Base-by-base conservation (phyloP, 2,888 invertebrate species). In the Nomada ferruginata region DNA sequence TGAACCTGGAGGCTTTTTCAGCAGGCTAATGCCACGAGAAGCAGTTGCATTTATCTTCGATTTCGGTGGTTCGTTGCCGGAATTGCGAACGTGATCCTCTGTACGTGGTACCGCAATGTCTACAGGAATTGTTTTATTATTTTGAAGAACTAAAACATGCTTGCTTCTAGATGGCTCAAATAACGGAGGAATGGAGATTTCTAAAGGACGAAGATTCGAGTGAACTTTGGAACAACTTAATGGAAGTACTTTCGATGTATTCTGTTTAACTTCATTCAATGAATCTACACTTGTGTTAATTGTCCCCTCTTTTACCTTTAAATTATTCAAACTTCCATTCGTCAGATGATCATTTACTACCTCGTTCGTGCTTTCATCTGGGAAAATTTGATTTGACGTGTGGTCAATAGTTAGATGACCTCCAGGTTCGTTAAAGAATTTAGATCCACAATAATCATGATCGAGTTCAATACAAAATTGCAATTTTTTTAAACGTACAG, bases 101-200 rank as follows among this genome's bases (percentile, higher is more conserved):
- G 20, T 55, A 1, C 59, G 70, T n/a, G 76, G 70, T n/a, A 70
- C 59, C 0, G 81, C 52, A 7, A 77, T 29, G 55, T 91, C 88
- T 0, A 89, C 79, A 4, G 91, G 79, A 23, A 91, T 85, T 0
- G 89, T 82, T 85, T 91, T 90, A 26, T 90, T 90, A 23, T 93
- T 90, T 18, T 91, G 89, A 11, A 91, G 60, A 23, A 92, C 75
- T 13, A 92, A 72, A 2, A 92, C 82, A 55, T 89, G 89, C 26
- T 91, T 92, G 11, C 82, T 85, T 42, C 64, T 83, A 7, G 82
- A 63, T 1, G 87, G 64, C 36, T 90, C 88, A 29, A 92, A 91
- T 7, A 85, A 78, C 9, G 89, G 74, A 0, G 92, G 91, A 76
- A 92, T 92, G 0, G 89, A 80, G 18, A 93, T 92, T 71, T 89